Percentiles rank a stretch among this genome's conserved stretches.
These are phyloP conservation scores for Zonitis immaculata DNA, from an alignment of 2,888 invertebrate genomes.

Conservation along the genomic window DNA sequence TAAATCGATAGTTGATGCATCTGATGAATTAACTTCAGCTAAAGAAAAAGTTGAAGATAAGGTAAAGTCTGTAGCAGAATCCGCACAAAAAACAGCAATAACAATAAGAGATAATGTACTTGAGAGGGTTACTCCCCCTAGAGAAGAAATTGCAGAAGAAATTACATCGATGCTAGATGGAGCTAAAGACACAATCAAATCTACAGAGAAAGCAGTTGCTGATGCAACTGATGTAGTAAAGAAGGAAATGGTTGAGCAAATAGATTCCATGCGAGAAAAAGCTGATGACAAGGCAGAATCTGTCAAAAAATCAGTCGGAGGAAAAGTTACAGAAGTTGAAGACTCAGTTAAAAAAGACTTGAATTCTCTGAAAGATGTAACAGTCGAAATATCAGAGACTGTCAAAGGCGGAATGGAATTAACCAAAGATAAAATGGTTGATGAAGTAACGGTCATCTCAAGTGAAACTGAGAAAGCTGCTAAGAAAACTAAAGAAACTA, in stretches of 20 bases:
- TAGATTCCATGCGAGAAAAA: neutral
- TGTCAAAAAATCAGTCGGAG: neutral
- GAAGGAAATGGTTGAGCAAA: slow-evolving; percentile 9
- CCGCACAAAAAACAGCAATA: slow-evolving; percentile 3
- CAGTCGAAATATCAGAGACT: neutral
- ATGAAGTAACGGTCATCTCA: too few relatives aligned
- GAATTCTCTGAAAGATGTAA: neutral
- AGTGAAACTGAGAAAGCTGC: neutral
- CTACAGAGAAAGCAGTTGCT: too few relatives aligned
- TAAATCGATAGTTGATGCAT: too few relatives aligned
- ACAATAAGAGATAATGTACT: slow-evolving; percentile 14
- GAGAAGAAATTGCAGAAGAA: slow-evolving; percentile 9
- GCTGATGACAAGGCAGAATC: neutral
- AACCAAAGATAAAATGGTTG: neutral
- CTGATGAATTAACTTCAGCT: neutral
- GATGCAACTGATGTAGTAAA: too few relatives aligned
- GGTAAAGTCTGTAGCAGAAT: slow-evolving; percentile 6
- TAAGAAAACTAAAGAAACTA: neutral
- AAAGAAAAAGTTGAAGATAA: slow-evolving; percentile 9
- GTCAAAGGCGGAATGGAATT: neutral
- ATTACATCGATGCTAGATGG: neutral
- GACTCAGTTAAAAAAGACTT: neutral
- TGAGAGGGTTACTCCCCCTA: slow-evolving; percentile 13
- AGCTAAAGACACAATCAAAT: too few relatives aligned
- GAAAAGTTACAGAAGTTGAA: neutral